Conservation (phyloP, 1,140 invertebrate genomes). For the Diprion similis region DNA sequence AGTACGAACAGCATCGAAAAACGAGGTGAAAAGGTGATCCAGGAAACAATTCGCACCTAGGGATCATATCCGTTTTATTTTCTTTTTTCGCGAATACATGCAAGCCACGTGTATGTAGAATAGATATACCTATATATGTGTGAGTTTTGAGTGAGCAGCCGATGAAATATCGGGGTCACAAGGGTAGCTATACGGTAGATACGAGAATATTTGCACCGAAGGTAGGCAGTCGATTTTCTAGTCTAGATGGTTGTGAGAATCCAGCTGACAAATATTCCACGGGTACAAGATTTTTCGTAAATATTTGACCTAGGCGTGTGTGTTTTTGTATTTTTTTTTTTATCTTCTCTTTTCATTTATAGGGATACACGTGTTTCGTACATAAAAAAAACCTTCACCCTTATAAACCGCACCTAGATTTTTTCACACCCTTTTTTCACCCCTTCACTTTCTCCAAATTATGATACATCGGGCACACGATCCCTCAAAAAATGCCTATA, state of each 20-base stretch:
- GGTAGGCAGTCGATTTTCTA: not conserved
- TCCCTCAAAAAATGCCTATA: too few species aligned
- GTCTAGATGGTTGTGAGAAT: too few species aligned
- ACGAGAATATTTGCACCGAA: not conserved
- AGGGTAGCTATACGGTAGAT: not conserved
- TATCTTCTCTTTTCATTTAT: not conserved
- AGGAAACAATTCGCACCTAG: not conserved
- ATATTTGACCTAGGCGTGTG: not conserved
- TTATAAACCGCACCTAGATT: not conserved
- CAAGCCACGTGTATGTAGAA: too few species aligned
- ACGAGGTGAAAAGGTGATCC: not conserved
- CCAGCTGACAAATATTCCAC: not conserved
- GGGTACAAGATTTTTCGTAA: not conserved
- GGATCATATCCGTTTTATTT: not conserved
- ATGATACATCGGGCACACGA: too few species aligned
- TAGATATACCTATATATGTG: not conserved
- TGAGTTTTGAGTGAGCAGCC: not conserved
- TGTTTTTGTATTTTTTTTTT: not conserved
- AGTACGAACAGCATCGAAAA: too few species aligned
- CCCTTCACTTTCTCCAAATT: too few species aligned
- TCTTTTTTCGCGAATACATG: not conserved
- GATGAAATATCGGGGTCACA: slow-evolving; percentile 5
- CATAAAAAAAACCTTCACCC: not conserved
- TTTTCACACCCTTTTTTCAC: too few species aligned
- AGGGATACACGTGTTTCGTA: not conserved